These are phyloP conservation scores for Dendronephthya gigantea DNA, from an alignment of 64 coral and sea anemone species.

Conservation along the genomic window DNA sequence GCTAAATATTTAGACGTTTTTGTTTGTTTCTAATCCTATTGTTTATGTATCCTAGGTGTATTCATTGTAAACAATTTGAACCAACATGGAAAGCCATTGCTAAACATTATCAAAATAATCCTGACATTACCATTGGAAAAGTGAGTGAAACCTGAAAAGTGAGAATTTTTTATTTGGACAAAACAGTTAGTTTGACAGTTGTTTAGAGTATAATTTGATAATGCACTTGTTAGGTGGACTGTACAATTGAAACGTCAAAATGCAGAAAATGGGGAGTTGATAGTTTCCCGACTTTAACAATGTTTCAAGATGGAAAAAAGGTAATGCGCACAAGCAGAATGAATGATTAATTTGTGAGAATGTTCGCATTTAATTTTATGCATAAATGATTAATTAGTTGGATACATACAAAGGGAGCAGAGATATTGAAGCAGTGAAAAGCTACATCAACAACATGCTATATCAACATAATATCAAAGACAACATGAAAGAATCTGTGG, in stretches of 20 bases:
- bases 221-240: background rate
- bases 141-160: background rate
- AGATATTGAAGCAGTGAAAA: too few species aligned
- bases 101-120: background rate
- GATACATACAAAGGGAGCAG: too few species aligned
- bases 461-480: too few species aligned
- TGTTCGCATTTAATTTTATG: too few species aligned
- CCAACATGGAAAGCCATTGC: background rate
- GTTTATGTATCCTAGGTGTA: background rate
- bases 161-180: too few species aligned
- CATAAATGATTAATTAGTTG: too few species aligned
- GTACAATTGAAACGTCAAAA: background rate
- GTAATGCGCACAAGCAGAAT: too few species aligned
- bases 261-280: background rate
- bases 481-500: too few species aligned
- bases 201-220: background rate
- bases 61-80: background rate
- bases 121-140: background rate
- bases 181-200: too few species aligned
- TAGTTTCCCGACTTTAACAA: background rate
- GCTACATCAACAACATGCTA: too few species aligned
- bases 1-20: background rate
- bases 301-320: background rate
- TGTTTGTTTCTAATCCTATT: background rate
- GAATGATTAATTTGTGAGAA: too few species aligned